Percentiles rank a stretch among this genome's conserved stretches.
Conservation (phyloP, 2,113 vertebrate genomes). For the Hydrochoerus hydrochaeris region DNA sequence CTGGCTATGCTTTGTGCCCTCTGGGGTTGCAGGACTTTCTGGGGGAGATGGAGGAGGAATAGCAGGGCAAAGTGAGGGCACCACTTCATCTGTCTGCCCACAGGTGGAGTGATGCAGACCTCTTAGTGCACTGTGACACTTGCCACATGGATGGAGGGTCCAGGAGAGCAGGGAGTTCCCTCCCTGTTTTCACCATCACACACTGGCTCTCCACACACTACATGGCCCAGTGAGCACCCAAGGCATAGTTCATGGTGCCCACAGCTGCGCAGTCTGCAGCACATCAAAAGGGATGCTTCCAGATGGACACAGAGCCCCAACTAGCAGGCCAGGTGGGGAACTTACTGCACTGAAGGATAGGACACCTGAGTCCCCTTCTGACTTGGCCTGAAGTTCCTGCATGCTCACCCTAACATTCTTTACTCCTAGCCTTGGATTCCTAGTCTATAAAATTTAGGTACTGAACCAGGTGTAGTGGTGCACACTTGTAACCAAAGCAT, state of each 20-base stretch:
- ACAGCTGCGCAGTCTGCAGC: neutral
- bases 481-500: neutral
- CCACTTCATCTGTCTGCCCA: neutral
- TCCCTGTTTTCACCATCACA: neutral
- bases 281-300: neutral
- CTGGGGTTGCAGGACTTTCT: neutral
- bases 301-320: neutral
- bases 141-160: neutral
- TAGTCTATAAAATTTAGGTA: neutral
- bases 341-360: neutral
- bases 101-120: neutral
- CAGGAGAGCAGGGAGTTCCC: neutral
- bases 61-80: neutral
- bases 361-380: neutral
- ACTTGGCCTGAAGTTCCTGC: neutral
- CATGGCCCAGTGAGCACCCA: neutral
- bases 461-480: neutral
- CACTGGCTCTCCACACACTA: rapidly evolving
- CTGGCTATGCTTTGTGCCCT: neutral
- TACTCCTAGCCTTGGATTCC: constrained; percentile 9
- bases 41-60: neutral
- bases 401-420: neutral
- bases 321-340: neutral
- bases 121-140: neutral
- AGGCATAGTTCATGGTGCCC: neutral